Percentiles rank a stretch among this genome's conserved stretches.
Conservation (phyloP, 2,797 vertebrate species). For the Leuciscus waleckii region DNA sequence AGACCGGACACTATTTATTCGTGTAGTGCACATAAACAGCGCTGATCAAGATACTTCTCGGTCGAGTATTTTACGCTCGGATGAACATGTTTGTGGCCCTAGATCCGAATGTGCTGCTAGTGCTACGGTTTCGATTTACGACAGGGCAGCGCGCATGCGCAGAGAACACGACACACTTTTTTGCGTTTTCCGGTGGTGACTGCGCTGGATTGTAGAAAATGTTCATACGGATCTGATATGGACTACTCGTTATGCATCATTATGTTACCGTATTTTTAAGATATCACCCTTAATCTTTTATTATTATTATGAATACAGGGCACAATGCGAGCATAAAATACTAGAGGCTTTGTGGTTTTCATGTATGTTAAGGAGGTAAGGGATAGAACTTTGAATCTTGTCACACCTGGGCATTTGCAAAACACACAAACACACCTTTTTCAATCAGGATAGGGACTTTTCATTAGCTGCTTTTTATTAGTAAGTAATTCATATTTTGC, state of each 20-base stretch:
- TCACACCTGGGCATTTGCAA: neutral
- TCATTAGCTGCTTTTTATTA: neutral
- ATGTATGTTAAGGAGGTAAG: neutral
- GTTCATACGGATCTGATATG: neutral
- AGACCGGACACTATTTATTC: neutral
- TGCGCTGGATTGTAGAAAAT: neutral
- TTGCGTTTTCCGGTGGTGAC: constrained; percentile 10
- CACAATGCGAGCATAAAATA: neutral
- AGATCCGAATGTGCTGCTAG: neutral
- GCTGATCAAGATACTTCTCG: constrained; percentile 15
- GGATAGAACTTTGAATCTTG: neutral
- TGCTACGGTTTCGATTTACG: constrained; percentile 33
- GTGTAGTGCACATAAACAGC: neutral
- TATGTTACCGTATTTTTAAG: neutral
- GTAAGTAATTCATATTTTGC: neutral
- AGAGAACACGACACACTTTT: constrained; percentile 35
- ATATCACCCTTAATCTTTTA: neutral
- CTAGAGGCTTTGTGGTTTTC: neutral
- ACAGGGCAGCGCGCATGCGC: neutral
- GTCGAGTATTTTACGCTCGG: constrained; percentile 13
- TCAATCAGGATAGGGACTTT: neutral
- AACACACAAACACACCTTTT: neutral
- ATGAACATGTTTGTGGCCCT: constrained; percentile 42
- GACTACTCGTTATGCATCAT: neutral
- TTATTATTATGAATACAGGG: neutral